phyloP scores from a whole-genome alignment of 2,113 vertebrate species.

The Miniopterus natalensis region DNA sequence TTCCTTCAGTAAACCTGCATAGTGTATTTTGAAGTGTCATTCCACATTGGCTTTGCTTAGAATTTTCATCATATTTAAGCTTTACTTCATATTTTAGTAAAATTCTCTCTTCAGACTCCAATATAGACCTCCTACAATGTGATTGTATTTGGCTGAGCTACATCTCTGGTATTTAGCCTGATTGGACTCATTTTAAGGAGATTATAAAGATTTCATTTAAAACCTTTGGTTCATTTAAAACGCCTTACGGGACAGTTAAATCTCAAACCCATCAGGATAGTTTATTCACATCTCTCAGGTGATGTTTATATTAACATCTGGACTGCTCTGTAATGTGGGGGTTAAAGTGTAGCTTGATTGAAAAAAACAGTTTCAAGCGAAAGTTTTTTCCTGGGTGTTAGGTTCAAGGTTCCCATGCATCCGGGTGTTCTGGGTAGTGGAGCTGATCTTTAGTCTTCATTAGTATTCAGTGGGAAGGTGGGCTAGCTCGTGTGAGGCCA shows the following conservation, averaged over 20 bases:
- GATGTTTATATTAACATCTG: background rate
- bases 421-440: background rate
- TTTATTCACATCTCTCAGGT: background rate
- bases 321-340: background rate
- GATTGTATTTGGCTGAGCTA: background rate
- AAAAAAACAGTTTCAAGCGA: background rate
- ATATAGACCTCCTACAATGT: background rate
- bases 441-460: background rate
- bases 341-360: constrained; percentile 10
- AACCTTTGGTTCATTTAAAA: background rate
- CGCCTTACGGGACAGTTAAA: background rate
- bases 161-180: background rate
- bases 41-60: constrained; percentile 21
- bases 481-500: background rate
- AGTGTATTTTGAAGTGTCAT: background rate
- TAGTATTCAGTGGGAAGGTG: background rate
- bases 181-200: background rate
- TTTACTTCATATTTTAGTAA: constrained; percentile 41
- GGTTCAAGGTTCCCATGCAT: background rate
- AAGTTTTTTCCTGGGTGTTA: constrained; percentile 15
- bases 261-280: background rate
- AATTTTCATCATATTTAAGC: constrained; percentile 46
- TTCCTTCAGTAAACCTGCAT: background rate
- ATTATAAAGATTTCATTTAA: background rate
- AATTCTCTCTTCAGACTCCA: background rate